These are phyloP conservation scores for Empis livida DNA, from an alignment of 2,888 invertebrate species.

Conservation along the genomic window DNA sequence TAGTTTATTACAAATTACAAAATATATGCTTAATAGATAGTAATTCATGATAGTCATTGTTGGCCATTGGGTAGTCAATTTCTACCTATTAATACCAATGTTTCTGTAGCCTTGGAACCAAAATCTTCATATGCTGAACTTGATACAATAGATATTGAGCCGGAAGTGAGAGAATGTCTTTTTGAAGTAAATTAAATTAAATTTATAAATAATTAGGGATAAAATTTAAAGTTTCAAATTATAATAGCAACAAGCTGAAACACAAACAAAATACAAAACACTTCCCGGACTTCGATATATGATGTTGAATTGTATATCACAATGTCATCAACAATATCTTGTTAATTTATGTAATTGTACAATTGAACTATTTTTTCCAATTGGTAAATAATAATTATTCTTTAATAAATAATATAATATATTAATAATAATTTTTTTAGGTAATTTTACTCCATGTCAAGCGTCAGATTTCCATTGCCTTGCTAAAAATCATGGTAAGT, in stretches of 20 bases:
- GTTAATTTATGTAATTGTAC: conserved; percentile 32
- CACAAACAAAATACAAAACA: conserved; percentile 20
- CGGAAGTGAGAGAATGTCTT: conserved; percentile 24
- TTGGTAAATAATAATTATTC: conserved; percentile 18
- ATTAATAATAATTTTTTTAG: not conserved
- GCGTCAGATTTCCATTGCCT: conserved; percentile 12
- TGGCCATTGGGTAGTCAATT: conserved; percentile 18
- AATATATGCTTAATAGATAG: not conserved
- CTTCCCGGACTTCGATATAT: conserved; percentile 28
- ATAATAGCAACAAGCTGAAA: conserved; percentile 21
- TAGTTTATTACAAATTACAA: not conserved
- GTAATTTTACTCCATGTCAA: conserved; percentile 10
- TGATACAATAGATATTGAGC: conserved; percentile 17
- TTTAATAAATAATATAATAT: conserved; percentile 3
- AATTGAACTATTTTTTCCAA: conserved; percentile 31
- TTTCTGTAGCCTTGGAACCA: conserved; percentile 25
- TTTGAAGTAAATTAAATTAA: conserved; percentile 17
- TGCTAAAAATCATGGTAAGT: conserved; percentile 8
- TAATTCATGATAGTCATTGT: conserved; percentile 25
- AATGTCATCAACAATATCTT: conserved; percentile 32
- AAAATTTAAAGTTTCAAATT: not conserved
- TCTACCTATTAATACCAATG: conserved; percentile 23
- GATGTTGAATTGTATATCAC: conserved; percentile 29
- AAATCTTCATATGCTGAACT: conserved; percentile 24
- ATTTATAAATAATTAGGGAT: not conserved